Percentiles rank a stretch among this genome's conserved stretches.
phyloP scores from a whole-genome alignment of 2,888 invertebrate genomes.

The Ctena decussata region DNA sequence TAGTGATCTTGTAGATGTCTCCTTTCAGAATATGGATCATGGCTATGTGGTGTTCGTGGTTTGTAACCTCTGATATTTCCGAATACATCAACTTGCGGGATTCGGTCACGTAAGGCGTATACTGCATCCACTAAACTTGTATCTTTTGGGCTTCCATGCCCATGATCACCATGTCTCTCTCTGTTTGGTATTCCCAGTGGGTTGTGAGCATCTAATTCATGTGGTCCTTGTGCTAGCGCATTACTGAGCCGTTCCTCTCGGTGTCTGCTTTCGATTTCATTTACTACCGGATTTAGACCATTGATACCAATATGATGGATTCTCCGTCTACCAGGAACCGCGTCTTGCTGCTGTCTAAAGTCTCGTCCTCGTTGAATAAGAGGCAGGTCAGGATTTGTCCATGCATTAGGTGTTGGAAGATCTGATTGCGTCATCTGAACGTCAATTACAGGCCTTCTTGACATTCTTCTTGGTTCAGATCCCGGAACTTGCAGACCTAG shows the following conservation, averaged over 20 bases:
- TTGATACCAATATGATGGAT: too few relatives aligned
- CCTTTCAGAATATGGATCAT: neutral
- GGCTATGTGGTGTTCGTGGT: neutral
- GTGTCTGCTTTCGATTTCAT: neutral
- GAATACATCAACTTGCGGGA: neutral
- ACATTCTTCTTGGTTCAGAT: too few relatives aligned
- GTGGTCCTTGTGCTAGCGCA: neutral
- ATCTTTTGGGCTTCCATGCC: neutral
- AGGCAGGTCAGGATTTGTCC: too few relatives aligned
- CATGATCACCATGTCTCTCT: neutral
- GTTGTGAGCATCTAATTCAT: neutral
- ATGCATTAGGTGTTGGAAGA: too few relatives aligned
- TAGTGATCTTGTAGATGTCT: neutral
- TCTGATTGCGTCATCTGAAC: too few relatives aligned
- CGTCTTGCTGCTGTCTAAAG: too few relatives aligned
- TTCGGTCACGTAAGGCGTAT: neutral
- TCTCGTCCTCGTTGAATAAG: too few relatives aligned
- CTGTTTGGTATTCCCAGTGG: neutral
- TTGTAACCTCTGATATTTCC: too few relatives aligned
- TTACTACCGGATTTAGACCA: neutral
- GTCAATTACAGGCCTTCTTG: too few relatives aligned
- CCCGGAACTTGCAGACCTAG: too few relatives aligned
- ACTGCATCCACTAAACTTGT: neutral
- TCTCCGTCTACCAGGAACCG: too few relatives aligned
- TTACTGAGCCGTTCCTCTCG: neutral